Conservation (phyloP, 1,140 invertebrate species). For the Drosophila kohkoa region DNA sequence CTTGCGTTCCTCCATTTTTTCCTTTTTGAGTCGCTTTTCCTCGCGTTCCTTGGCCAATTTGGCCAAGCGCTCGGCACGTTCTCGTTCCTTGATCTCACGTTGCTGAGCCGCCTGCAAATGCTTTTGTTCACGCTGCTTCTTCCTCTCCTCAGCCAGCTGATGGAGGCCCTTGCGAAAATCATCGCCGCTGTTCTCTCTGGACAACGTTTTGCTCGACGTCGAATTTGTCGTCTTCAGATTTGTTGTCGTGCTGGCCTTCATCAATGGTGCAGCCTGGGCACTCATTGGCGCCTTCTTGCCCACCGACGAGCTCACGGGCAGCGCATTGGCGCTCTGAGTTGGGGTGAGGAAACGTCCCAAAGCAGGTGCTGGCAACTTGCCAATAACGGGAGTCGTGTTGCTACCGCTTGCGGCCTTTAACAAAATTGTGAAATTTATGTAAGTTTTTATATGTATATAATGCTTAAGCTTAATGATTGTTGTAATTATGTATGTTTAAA, state of each 20-base stretch:
- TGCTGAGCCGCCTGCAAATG: constrained; percentile 86
- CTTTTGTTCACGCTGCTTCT: constrained; percentile 87
- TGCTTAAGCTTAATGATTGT: too few relatives aligned
- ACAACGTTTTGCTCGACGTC: constrained; percentile 60
- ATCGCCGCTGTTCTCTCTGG: constrained; percentile 75
- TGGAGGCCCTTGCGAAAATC: constrained; percentile 81
- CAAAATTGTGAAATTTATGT: neutral
- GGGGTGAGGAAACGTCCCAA: constrained; percentile 81
- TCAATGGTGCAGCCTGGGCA: constrained; percentile 62
- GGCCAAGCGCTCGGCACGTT: constrained; percentile 85
- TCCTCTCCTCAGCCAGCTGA: constrained; percentile 86
- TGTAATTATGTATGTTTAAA: too few relatives aligned
- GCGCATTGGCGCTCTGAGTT: constrained; percentile 56
- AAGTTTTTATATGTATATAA: neutral
- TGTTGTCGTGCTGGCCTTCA: constrained; percentile 60
- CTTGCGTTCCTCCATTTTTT: constrained; percentile 79
- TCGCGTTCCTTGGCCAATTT: constrained; percentile 87
- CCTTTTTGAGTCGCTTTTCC: constrained; percentile 84
- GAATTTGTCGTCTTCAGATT: constrained; percentile 60
- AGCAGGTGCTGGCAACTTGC: constrained; percentile 59
- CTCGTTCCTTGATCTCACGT: constrained; percentile 87
- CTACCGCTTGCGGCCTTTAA: constrained; percentile 22
- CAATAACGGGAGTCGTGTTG: constrained; percentile 69
- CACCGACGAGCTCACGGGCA: constrained; percentile 46
- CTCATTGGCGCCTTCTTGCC: constrained; percentile 70